Percentiles rank a stretch among this genome's conserved stretches.
Evolutionary conservation across 2,888 invertebrate species (phyloP).

Genomic region (Anorthoa munda): DNA sequence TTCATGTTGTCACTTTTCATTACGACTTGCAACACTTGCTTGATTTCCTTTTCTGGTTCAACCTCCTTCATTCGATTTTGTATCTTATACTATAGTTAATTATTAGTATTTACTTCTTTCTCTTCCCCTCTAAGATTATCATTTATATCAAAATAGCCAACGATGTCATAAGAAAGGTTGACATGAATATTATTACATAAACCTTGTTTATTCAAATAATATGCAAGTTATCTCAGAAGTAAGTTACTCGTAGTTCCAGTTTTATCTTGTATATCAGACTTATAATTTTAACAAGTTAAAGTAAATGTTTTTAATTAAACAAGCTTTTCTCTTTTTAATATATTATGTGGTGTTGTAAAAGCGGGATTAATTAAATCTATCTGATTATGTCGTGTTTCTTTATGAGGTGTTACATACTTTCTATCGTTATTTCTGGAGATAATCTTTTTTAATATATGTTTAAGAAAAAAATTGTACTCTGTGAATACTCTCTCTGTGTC

Average conservation of each 20-base stretch:
- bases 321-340: constrained; percentile 57
- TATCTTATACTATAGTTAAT: background rate
- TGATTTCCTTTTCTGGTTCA: background rate
- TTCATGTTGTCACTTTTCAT: background rate
- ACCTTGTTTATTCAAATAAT: constrained; percentile 58
- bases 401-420: constrained; percentile 28
- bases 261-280: constrained; percentile 52
- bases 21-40: background rate
- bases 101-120: background rate
- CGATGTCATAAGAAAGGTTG: constrained; percentile 38
- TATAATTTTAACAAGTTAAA: constrained; percentile 53
- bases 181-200: constrained; percentile 52
- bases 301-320: constrained; percentile 47
- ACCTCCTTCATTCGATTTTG: background rate
- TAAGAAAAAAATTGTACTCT: background rate
- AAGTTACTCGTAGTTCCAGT: constrained; percentile 42
- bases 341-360: constrained; percentile 41
- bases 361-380: constrained; percentile 46
- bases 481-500: background rate
- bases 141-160: constrained; percentile 28
- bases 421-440: constrained; percentile 12
- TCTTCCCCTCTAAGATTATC: background rate
- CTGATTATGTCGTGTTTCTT: constrained; percentile 26
- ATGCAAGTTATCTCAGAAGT: constrained; percentile 53
- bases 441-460: background rate